Evolutionary conservation across 2,797 vertebrate species (phyloP), one percentile per base, ranked within the genome.

Genomic region (Syndactyla subalaris): DNA sequence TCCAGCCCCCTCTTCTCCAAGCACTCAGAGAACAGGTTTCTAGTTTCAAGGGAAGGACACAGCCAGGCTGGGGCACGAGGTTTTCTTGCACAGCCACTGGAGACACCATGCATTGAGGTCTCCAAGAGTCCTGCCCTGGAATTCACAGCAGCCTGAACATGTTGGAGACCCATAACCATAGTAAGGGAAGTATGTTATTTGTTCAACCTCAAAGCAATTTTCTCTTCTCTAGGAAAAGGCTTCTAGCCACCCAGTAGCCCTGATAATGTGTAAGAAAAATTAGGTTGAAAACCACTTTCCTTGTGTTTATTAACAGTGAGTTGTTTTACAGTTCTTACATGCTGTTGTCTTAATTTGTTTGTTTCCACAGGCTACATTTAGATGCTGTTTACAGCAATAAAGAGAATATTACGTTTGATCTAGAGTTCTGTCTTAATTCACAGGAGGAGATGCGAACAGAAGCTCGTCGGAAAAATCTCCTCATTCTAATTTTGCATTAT

Each of bases 401-500:
- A 95, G 89, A 77, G 73, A 80, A 88, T 87, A 89, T 93, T 96
- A 58, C 38, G 11, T 83, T 77, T 80, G 87, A 94, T 93, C 88
- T 95, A 85, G 83, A 95, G 84, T 86, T 95, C 87, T 88, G 55
- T 95, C 95, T 98, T 97, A 84, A 91, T 95, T 96, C 96, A 92
- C 96, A 99, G 99, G 99, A 98, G 57, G 98, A 99, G 91, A 96
- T 98, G 94, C 98, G 98, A 96, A 98, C 97, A 65, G 98, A 99
- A 96, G 98, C 98, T 62, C 98, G 99, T 82, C 98, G 97, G 89
- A 99, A 99, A 97, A 99, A 98, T 92, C 97, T 99, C 57, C 99
- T 99, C 38, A 98, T 99, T 95, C 97, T 99, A 87, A 99, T 99
- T 96, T 98, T 99, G 95, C 98, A 99, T 95, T 98, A 99, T 94